These are phyloP conservation scores for Taenioides sp. DNA, from an alignment of 2,797 vertebrate species.

Conservation along the genomic window DNA sequence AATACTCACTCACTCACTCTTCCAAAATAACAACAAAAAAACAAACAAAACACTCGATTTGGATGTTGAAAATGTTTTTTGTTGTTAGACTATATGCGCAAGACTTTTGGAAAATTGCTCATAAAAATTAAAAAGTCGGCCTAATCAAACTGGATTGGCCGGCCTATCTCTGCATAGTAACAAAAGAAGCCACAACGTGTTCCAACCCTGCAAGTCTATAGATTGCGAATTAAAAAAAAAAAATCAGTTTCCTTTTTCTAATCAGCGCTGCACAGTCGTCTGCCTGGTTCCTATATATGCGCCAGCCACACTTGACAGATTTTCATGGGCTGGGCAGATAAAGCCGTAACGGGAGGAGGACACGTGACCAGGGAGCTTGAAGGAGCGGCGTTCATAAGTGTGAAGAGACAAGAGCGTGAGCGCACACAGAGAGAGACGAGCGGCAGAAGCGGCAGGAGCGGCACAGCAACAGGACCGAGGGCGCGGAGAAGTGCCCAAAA, in stretches of 20 bases:
- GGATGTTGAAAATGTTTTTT: too few relatives aligned
- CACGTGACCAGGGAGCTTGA: conserved; percentile 71
- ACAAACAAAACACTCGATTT: too few relatives aligned
- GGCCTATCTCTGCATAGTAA: background rate
- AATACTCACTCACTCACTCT: too few relatives aligned
- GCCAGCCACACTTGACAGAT: conserved; percentile 41
- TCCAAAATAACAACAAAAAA: too few relatives aligned
- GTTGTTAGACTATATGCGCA: too few relatives aligned
- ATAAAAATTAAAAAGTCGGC: too few relatives aligned
- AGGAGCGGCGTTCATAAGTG: conserved; percentile 76
- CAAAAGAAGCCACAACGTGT: background rate
- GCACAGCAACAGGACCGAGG: conserved; percentile 5
- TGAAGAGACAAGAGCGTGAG: conserved; percentile 54
- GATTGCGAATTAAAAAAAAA: conserved; percentile 29
- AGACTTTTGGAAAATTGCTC: too few relatives aligned
- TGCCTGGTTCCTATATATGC: conserved; percentile 37
- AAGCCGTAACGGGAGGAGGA: conserved; percentile 34
- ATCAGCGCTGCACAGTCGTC: conserved; percentile 25
- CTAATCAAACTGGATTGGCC: background rate
- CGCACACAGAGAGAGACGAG: conserved; percentile 48
- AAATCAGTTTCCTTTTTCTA: conserved; percentile 23
- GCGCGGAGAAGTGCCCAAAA: conserved; percentile 31
- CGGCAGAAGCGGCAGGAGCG: conserved; percentile 21
- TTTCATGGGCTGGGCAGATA: conserved; percentile 59
- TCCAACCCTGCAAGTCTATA: conserved; percentile 3